Conservation (phyloP, 2,888 invertebrate genomes). For the Corbicula japonica region DNA sequence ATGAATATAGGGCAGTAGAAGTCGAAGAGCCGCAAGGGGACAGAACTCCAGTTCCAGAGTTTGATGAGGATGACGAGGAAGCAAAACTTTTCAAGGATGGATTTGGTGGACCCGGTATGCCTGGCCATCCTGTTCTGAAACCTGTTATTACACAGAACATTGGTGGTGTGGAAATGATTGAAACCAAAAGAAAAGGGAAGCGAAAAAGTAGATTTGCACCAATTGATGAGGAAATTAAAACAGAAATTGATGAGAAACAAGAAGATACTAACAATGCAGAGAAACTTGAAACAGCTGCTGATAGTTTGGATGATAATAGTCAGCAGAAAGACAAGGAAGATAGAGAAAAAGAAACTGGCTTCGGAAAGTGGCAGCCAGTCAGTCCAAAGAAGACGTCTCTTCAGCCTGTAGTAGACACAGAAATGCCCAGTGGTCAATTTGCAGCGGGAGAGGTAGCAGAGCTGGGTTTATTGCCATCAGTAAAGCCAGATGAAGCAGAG, state of each 20-base stretch:
- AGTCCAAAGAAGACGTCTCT: not conserved
- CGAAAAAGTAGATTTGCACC: constrained; percentile 12
- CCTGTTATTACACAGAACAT: not conserved
- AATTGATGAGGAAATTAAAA: not conserved
- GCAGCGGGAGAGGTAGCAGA: not conserved
- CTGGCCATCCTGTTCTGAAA: constrained; percentile 41
- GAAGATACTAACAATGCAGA: not conserved
- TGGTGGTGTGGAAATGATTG: not conserved
- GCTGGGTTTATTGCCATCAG: too few species aligned
- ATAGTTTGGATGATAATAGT: not conserved
- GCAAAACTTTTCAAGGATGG: constrained; percentile 9
- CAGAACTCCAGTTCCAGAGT: constrained; percentile 15
- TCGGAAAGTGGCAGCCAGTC: constrained; percentile 30
- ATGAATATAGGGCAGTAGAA: not conserved
- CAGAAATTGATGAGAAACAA: not conserved
- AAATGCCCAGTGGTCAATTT: not conserved
- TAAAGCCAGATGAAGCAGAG: constrained; percentile 15
- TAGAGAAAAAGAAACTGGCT: constrained; percentile 24
- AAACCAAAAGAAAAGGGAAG: constrained; percentile 10
- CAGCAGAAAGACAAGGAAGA: not conserved
- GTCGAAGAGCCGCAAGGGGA: not conserved
- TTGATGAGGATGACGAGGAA: constrained; percentile 11
- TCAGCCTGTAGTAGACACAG: not conserved
- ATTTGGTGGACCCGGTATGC: constrained; percentile 44
- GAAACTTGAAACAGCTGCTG: not conserved